Evolutionary conservation across 2,113 vertebrate genomes (phyloP).

Genomic region (Rynchops niger): DNA sequence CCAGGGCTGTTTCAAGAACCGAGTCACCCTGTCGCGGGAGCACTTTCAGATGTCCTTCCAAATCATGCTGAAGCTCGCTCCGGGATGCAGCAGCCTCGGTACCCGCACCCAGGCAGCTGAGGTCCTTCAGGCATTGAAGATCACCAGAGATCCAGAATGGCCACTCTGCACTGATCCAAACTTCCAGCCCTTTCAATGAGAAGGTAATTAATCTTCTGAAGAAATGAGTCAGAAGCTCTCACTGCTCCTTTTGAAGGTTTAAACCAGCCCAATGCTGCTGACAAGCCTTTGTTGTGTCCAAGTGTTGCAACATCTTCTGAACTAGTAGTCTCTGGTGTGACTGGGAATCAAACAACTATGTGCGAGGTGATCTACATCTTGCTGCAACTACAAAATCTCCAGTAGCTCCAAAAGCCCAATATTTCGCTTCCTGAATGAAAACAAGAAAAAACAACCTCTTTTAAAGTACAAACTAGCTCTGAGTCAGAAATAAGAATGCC

Average conservation of each 20-base stretch:
- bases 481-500: not conserved
- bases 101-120: not conserved
- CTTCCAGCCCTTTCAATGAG: not conserved
- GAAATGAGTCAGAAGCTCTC: not conserved
- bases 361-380: not conserved
- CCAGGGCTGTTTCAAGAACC: not conserved
- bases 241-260: not conserved
- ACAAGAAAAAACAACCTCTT: not conserved
- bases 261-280: not conserved
- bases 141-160: not conserved
- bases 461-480: not conserved
- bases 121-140: not conserved
- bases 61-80: not conserved
- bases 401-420: not conserved
- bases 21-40: not conserved
- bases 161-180: not conserved
- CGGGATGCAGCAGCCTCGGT: rapidly evolving
- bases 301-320: not conserved
- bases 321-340: not conserved
- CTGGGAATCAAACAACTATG: not conserved
- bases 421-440: not conserved
- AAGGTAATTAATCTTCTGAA: not conserved
- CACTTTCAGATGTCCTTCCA: not conserved
- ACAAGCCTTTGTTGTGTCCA: not conserved
- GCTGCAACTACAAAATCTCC: not conserved